phyloP scores from a whole-genome alignment of 2,888 invertebrate species.

The Willowsia nigromaculata region DNA sequence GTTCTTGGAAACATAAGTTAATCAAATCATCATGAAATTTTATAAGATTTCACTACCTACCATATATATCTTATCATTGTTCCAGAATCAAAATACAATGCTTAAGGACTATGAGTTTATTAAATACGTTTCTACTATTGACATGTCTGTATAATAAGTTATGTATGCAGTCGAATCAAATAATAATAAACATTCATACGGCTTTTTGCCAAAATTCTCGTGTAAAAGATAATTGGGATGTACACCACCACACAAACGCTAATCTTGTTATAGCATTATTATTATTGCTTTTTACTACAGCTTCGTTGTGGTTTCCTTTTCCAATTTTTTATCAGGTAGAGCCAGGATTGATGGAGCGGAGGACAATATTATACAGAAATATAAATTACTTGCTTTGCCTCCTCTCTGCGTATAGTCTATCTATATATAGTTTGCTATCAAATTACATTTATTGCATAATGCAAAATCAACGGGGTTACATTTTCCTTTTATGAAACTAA shows the following conservation, averaged over 20 bases:
- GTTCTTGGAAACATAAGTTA: background rate
- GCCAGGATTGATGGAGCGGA: background rate
- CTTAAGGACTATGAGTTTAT: background rate
- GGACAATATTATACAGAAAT: background rate
- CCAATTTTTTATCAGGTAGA: background rate
- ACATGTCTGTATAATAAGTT: background rate
- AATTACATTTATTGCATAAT: background rate
- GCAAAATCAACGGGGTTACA: background rate
- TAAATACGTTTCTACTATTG: background rate
- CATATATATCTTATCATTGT: background rate
- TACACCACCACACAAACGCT: background rate
- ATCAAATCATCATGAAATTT: conserved; percentile 33
- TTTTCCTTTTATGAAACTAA: background rate
- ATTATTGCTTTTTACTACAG: conserved; percentile 8
- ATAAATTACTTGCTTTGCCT: background rate
- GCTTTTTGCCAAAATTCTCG: conserved; percentile 29
- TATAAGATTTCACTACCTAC: conserved; percentile 4
- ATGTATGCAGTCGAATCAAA: conserved; percentile 22
- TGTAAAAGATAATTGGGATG: conserved; percentile 23
- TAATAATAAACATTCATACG: conserved; percentile 50
- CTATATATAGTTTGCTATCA: too few species aligned
- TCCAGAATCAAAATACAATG: background rate
- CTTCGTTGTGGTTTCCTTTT: conserved; percentile 17
- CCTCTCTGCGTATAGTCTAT: too few species aligned
- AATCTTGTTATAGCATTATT: conserved; percentile 43